Evolutionary conservation across 2,888 invertebrate species (phyloP).

Genomic region (Clistopyga incitator): DNA sequence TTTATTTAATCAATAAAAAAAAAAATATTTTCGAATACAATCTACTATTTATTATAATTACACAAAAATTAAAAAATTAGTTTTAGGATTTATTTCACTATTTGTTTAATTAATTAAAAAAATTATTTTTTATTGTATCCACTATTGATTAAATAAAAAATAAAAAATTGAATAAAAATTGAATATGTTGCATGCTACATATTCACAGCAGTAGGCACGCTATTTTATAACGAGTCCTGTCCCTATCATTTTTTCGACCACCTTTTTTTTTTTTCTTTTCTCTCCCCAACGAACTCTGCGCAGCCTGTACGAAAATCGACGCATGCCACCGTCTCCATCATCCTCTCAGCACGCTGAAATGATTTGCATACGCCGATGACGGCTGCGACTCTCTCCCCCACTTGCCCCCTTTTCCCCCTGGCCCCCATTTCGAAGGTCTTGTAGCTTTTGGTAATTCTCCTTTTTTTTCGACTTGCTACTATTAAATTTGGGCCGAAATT

Average conservation of each 20-base stretch:
- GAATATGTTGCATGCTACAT: neutral
- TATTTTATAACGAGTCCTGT: slow-evolving; percentile 1
- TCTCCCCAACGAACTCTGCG: slow-evolving; percentile 16
- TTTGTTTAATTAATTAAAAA: too few species aligned
- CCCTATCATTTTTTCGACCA: neutral
- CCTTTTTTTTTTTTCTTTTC: slow-evolving; percentile 34
- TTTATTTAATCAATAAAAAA: too few species aligned
- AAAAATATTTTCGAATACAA: too few species aligned
- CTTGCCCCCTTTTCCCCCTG: neutral
- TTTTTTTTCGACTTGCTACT: neutral
- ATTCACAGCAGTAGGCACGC: too few species aligned
- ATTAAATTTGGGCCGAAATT: too few species aligned
- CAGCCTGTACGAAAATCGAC: slow-evolving; percentile 52
- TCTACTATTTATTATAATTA: too few species aligned
- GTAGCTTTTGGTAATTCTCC: slow-evolving; percentile 75
- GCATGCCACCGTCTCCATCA: slow-evolving; percentile 28
- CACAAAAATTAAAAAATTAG: too few species aligned
- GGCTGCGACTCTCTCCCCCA: slow-evolving; percentile 71
- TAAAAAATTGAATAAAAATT: neutral
- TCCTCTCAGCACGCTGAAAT: slow-evolving; percentile 72
- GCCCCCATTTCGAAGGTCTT: slow-evolving; percentile 56
- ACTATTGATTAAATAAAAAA: too few species aligned
- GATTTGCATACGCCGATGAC: slow-evolving; percentile 77
- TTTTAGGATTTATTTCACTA: too few species aligned
- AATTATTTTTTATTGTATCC: too few species aligned